phyloP scores from a whole-genome alignment of 2,113 vertebrate genomes.

The Alosa alosa region DNA sequence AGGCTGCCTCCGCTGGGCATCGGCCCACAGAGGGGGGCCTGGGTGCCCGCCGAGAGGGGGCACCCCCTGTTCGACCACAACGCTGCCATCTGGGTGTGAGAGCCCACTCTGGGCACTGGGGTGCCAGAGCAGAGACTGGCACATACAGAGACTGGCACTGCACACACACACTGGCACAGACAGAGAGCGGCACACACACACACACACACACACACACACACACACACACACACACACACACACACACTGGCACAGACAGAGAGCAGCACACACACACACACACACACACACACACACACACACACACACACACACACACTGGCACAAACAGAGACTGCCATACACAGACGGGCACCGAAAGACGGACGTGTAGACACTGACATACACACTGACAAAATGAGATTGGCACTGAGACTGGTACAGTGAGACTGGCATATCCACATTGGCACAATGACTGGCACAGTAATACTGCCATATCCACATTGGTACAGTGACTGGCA shows the following conservation, averaged over 20 bases:
- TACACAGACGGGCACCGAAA: background rate
- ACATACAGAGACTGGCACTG: background rate
- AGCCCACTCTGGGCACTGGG: background rate
- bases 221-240: background rate
- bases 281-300: background rate
- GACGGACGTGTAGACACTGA: background rate
- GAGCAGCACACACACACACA: too few relatives aligned
- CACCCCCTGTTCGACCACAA: constrained; percentile 76
- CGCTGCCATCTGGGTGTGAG: constrained; percentile 82
- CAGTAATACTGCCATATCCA: background rate
- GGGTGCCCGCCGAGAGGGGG: constrained; percentile 37
- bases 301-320: background rate
- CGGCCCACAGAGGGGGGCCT: constrained; percentile 9
- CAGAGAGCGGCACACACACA: background rate
- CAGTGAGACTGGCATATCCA: background rate
- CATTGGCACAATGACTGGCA: background rate
- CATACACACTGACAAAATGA: background rate
- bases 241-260: background rate
- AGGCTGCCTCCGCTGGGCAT: constrained; percentile 20
- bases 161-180: background rate
- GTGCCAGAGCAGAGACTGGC: background rate
- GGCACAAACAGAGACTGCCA: background rate
- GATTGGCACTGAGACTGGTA: background rate
- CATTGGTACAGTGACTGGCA: too few relatives aligned
- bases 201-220: background rate